Base-by-base conservation (phyloP, 2,888 invertebrate species). In the Drosophila siamana region DNA sequence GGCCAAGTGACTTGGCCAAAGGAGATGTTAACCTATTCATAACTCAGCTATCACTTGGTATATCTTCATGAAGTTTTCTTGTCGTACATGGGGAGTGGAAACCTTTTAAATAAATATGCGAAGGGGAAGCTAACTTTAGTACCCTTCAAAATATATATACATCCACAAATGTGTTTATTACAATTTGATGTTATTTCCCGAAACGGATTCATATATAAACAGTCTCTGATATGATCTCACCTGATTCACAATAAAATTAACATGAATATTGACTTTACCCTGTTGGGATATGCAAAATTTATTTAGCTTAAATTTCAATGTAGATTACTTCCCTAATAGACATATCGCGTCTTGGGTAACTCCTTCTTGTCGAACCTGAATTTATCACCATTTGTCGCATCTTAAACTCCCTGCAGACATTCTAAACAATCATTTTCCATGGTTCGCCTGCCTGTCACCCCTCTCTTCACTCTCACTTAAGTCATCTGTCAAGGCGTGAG, bases 331-430 rank as follows among this genome's bases (percentile, higher is more conserved):
- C 9, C 55, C 13, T 33, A 33, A 33, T 44, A 33, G 33, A 44
- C 43, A 36, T 55, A 44, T 44, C 9, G 7, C 36, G 43, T 38
- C 15, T 9, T 15, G 13, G 22, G 56, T 30, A 46, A 36, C 43
- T 13, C 36, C n/a, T 51, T 60, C 13, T 1, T n/a, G 46, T 54
- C 43, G 22, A 51, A 36, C 26, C 46, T 54, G 30, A 54, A 81
- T 79, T 77, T 54, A 85, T 76, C 69, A 70, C 77, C 62, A 85
- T 84, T 81, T 84, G 85, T 78, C 81, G 46, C 56, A 36, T 36
- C 48, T 8, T 33, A 47, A 62, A 66, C 61, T 54, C 78, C 60
- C 65, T 33, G 4, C 9, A 44, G 65, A 38, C 43, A 38, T 65
- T 68, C 73, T 69, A 60, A 47, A 60, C 51, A 74, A 48, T 74